These are phyloP conservation scores for Chrysocyon brachyurus DNA, from an alignment of 2,797 vertebrate species.

Conservation along the genomic window DNA sequence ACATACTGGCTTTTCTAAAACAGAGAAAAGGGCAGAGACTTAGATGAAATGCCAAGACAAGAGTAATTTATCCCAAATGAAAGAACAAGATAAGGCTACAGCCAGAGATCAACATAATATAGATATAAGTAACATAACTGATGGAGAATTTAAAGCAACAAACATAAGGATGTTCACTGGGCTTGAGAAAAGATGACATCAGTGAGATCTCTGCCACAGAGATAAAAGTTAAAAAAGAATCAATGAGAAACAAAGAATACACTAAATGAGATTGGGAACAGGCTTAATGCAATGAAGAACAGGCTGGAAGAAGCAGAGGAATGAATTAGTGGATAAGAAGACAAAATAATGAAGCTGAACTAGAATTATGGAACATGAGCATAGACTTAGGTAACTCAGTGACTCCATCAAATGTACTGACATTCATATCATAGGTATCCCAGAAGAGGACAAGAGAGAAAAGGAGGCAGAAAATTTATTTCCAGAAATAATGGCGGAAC, in stretches of 20 bases:
- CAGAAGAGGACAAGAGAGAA: neutral
- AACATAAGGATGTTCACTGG: neutral
- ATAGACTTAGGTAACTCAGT: neutral
- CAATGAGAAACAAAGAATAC: neutral
- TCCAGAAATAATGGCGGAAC: too few relatives aligned
- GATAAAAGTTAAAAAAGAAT: neutral
- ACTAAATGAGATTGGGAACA: neutral
- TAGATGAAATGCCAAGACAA: neutral
- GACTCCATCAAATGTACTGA: neutral
- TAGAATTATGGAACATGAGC: neutral
- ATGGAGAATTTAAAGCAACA: neutral
- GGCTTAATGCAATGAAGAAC: neutral
- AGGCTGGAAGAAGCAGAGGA: neutral
- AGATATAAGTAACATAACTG: neutral
- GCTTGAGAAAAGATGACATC: neutral
- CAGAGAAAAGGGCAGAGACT: neutral
- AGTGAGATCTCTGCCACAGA: neutral
- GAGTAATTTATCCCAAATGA: neutral
- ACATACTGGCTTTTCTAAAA: neutral
- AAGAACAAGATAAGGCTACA: neutral
- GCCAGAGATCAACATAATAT: neutral
- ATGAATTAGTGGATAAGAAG: neutral
- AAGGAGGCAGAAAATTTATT: neutral
- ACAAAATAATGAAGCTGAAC: neutral
- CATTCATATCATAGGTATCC: neutral